Evolutionary conservation across 1,140 invertebrate species (phyloP), one percentile per base, ranked within the genome.

Genomic region (Heliothis subflexa): DNA sequence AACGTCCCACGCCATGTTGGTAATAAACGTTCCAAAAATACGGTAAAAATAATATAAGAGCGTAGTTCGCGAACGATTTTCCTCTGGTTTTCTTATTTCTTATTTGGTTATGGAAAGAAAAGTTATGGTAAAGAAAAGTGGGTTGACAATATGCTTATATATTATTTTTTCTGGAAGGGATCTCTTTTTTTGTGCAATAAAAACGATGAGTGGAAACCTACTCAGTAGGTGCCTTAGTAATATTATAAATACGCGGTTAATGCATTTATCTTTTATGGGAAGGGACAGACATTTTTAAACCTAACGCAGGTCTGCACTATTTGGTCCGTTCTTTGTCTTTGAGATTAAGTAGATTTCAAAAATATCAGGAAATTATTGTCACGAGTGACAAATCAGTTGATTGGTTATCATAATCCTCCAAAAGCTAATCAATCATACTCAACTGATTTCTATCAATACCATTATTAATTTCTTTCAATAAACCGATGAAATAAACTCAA

Each of bases 1-100:
- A 82, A 77, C 72, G 76, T 40, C 40, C 50, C 57, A 47, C 70
- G 61, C 59, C n/a, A 25, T 47, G 62, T 68, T 70, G 11, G 47
- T 71, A 72, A 74, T 54, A 66, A 66, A 74, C 75, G 45, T 16
- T 47, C 21, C 18, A 64, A 66, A 72, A 57, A 73, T 45, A 40
- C 49, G 14, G 40, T 14, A 18, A 71, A 57, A 74, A 79, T 68
- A 68, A 68, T 79, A 68, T 52, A 33, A 64, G 14, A 74, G 16
- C 61, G 45, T 74, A 61, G 68, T 70, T 71, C 25, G 18, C 70
- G 47, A 75, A 52, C 72, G 21, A 62, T 75, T 75, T 61, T 52
- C 33, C 33, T 33, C 33, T 45, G 25, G 52, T 18, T 47, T 47
- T 45, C 12, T 73, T 59, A 21, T 40, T 10, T 14, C 52, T 57